Evolutionary conservation across 2,888 invertebrate species (phyloP), one percentile per base, ranked within the genome.

Genomic region (Agrotis segetum): DNA sequence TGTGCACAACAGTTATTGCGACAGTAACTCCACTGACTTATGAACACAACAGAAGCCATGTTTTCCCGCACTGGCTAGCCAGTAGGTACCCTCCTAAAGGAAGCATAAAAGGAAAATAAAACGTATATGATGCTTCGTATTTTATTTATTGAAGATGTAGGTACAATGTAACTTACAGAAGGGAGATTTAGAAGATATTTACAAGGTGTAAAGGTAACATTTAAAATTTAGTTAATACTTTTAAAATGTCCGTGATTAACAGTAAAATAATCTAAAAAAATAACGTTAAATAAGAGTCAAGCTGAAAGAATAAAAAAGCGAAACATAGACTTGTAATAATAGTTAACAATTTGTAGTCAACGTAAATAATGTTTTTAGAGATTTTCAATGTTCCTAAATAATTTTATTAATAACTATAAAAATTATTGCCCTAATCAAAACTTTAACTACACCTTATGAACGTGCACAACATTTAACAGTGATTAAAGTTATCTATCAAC

Each of bases 381-480:
- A 67, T 77, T 66, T 65, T 67, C 9, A 68, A 64, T 72, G 40
- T 60, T 75, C 72, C 71, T 83, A 86, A 88, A 87, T 78, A 75
- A 86, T 85, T 85, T 73, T 83, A 72, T 80, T 70, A 70, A 79
- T 85, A 83, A 86, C 89, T 91, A 91, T 89, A 88, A 94, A 94
- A 95, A 94, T 93, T 94, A 95, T 95, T 94, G 92, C 92, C 92
- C 92, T 94, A 94, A 92, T 92, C 83, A 91, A 90, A 92, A 89
- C 88, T 91, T 90, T 86, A 79, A 88, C 93, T 94, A 94, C 91
- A 79, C 81, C 88, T 92, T 92, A 93, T 89, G 90, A 94, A 94
- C 90, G 96, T 96, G 96, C 96, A 96, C 95, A 95, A 96, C 96
- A 96, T 96, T 96, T 95, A 96, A 96, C 96, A 96, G 96, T 96